Percentiles rank a stretch among this genome's conserved stretches.
phyloP scores from a whole-genome alignment of 2,797 vertebrate species.

The Poecile montanus region DNA sequence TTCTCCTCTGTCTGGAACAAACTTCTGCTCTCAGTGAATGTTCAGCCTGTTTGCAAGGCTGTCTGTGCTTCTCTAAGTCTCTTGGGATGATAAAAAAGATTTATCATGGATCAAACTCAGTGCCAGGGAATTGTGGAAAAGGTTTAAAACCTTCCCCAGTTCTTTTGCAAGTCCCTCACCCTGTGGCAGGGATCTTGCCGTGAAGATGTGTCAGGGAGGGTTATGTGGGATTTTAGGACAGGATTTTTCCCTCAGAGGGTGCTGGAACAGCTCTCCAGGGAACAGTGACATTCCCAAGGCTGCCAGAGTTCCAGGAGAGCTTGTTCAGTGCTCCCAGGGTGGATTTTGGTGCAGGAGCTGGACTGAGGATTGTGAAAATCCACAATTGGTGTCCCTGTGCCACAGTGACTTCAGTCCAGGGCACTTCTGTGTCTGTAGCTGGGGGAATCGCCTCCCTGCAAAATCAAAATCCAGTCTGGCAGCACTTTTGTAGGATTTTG shows the following conservation, averaged over 20 bases:
- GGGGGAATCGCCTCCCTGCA: background rate
- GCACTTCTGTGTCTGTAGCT: background rate
- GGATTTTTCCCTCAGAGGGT: background rate
- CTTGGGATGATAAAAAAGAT: background rate
- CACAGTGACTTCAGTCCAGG: background rate
- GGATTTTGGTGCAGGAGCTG: no score
- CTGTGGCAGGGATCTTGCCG: rapidly evolving
- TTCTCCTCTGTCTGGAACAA: background rate
- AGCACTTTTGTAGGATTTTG: background rate
- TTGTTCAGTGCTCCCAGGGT: background rate
- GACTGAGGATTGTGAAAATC: no score
- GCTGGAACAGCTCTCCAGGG: background rate
- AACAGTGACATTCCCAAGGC: no score
- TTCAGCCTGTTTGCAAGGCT: background rate
- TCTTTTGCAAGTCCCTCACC: background rate
- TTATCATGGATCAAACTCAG: background rate
- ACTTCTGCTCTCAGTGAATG: rapidly evolving
- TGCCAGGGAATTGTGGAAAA: background rate
- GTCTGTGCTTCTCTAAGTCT: background rate
- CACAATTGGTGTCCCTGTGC: background rate
- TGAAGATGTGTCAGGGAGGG: background rate
- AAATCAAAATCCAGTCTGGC: background rate
- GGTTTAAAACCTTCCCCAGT: background rate
- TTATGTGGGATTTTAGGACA: background rate
- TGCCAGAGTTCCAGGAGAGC: no score